Base-by-base conservation (phyloP, 2,888 invertebrate species). In the Lutraria lutraria region DNA sequence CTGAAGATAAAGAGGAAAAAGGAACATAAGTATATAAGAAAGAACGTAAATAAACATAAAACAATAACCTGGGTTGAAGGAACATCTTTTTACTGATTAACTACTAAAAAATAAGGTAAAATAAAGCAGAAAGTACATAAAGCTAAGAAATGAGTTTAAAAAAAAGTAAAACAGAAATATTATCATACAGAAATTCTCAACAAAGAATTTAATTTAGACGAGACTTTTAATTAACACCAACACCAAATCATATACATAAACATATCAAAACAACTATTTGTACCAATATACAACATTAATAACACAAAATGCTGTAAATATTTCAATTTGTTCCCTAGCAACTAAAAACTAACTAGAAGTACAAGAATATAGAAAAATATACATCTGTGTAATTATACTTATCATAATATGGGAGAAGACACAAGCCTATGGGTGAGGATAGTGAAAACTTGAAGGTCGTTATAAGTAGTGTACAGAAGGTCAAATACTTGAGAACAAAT, bases 291-390 rank as follows among this genome's bases (percentile, higher is more conserved):
- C 25, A 68, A 68, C n/a, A 60, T 60, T 15, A 6, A 68, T 25
- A 68, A 68, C 25, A 68, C n/a, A 68, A 68, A 68, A 68, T 68
- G 63, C 63, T 68, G 63, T 68, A 13, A 68, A 25, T 68, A 63
- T n/a, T 63, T 12, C n/a, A 19, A 68, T 25, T 68, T 68, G 63
- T 68, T 68, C 63, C 63, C 63, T 68, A 68, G 63, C 63, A 25
- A 68, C 63, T 68, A 68, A 68, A 68, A 68, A 25, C 60, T 21
- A 60, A 68, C n/a, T 25, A 25, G 63, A 68, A 21, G 12, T 68
- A 25, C 63, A 68, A 68, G 25, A 25, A 68, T 68, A n/a, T 68
- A 68, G 25, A 68, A 25, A 68, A 68, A 68, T 68, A 68, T 25
- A 3, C 21, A 25, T 68, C 25, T 60, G 60, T 60, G 60, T 4